phyloP scores from a whole-genome alignment of 2,888 invertebrate species.

The Apoderus coryli region DNA sequence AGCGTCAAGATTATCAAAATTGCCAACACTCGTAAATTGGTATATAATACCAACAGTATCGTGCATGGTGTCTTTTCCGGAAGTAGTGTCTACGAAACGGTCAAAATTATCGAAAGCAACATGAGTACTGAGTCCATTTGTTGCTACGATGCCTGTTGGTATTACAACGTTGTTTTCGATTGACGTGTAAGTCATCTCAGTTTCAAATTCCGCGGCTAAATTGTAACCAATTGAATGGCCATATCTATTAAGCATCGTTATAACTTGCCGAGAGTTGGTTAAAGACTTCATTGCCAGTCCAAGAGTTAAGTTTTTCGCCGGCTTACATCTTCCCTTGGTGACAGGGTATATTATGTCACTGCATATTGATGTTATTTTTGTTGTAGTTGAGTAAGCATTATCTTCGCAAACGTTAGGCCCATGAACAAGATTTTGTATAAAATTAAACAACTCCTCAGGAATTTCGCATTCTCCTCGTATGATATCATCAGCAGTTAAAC shows the following conservation, averaged over 20 bases:
- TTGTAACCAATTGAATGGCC: conserved; percentile 20
- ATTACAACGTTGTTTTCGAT: conserved; percentile 6
- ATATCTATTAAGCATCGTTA: conserved; percentile 19
- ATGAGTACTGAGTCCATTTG: conserved; percentile 13
- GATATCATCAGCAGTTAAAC: conserved; percentile 13
- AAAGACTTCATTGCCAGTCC: conserved; percentile 21
- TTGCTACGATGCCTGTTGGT: conserved; percentile 11
- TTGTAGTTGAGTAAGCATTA: conserved; percentile 12
- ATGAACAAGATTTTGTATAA: conserved; percentile 12
- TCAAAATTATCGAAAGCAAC: conserved; percentile 9
- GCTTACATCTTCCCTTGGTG: too few relatives aligned
- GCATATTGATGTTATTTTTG: conserved; percentile 17
- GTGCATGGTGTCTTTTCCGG: conserved; percentile 18
- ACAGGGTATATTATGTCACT: conserved; percentile 17
- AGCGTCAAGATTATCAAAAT: neutral
- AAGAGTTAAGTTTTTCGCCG: conserved; percentile 20
- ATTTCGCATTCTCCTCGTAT: conserved; percentile 15
- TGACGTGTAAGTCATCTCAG: conserved; percentile 18
- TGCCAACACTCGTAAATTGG: conserved; percentile 10
- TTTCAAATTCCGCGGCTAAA: conserved; percentile 21
- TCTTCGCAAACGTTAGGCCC: conserved; percentile 11
- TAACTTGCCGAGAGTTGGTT: conserved; percentile 19
- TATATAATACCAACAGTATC: conserved; percentile 16
- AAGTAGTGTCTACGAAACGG: conserved; percentile 1
- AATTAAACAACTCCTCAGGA: conserved; percentile 11